Conservation (phyloP, 1,140 invertebrate species). For the Wiebesia pumilae region DNA sequence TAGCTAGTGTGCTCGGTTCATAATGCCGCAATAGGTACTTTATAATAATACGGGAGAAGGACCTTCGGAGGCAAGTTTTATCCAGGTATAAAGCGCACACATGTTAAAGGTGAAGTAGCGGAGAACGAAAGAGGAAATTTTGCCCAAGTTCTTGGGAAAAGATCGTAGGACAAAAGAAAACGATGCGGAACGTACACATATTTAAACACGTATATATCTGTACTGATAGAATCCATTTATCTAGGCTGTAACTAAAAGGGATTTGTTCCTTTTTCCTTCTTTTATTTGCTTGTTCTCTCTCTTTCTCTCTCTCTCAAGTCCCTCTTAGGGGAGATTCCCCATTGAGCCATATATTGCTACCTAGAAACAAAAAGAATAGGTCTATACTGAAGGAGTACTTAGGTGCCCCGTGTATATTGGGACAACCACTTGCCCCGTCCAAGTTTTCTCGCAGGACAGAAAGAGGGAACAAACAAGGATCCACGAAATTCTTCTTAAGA, state of each 20-base stretch:
- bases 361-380: neutral
- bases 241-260: neutral
- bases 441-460: neutral
- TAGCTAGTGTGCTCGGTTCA: neutral
- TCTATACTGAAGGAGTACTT: too few relatives aligned
- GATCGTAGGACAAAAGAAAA: slow-evolving; percentile 16
- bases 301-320: too few relatives aligned
- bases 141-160: slow-evolving; percentile 21
- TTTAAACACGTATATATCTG: neutral
- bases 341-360: neutral
- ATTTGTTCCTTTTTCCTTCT: neutral
- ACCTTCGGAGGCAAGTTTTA: slow-evolving; percentile 7
- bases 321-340: neutral
- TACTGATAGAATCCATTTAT: slow-evolving; percentile 29
- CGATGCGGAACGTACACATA: neutral
- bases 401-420: too few relatives aligned
- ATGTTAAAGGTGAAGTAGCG: neutral
- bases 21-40: slow-evolving; percentile 38
- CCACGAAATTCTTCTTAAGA: slow-evolving; percentile 45
- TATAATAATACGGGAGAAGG: slow-evolving; percentile 35
- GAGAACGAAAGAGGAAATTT: neutral
- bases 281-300: neutral
- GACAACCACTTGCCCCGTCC: neutral
- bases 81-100: slow-evolving; percentile 24
- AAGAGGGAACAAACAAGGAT: slow-evolving; percentile 1